These are phyloP conservation scores for Pangasius djambal DNA, from an alignment of 2,797 vertebrate species.

Conservation along the genomic window DNA sequence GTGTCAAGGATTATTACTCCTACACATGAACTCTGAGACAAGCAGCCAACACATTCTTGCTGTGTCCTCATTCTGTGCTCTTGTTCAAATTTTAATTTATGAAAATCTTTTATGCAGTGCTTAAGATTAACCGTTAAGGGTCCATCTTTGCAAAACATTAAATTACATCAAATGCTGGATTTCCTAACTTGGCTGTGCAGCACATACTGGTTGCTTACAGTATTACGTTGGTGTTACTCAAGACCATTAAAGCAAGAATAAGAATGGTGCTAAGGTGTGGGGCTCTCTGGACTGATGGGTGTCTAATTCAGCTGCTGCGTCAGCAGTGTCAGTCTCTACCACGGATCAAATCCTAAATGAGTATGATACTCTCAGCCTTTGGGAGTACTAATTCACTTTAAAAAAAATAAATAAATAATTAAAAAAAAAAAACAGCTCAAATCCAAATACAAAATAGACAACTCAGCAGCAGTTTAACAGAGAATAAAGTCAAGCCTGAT, in stretches of 20 bases:
- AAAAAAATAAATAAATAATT: too few relatives aligned
- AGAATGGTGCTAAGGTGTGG: background rate
- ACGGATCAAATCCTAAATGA: background rate
- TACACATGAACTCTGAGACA: slow-evolving; percentile 29
- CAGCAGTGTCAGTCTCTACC: background rate
- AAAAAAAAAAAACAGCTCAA: too few relatives aligned
- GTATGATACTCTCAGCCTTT: background rate
- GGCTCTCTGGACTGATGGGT: background rate
- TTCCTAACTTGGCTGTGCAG: background rate
- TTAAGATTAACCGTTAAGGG: background rate
- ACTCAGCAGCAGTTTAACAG: background rate
- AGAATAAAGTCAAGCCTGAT: background rate
- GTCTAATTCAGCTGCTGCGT: background rate
- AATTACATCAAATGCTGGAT: background rate
- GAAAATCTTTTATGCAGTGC: background rate
- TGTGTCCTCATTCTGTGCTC: background rate
- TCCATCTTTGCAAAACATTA: background rate
- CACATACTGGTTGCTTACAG: background rate
- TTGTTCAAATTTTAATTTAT: background rate
- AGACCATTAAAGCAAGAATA: background rate
- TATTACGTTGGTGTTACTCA: background rate
- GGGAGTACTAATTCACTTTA: background rate
- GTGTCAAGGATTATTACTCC: slow-evolving; percentile 42
- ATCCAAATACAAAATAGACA: background rate
- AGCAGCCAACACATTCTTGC: background rate